Conservation (phyloP, 2,113 vertebrate species). For the Trichechus manatus region DNA sequence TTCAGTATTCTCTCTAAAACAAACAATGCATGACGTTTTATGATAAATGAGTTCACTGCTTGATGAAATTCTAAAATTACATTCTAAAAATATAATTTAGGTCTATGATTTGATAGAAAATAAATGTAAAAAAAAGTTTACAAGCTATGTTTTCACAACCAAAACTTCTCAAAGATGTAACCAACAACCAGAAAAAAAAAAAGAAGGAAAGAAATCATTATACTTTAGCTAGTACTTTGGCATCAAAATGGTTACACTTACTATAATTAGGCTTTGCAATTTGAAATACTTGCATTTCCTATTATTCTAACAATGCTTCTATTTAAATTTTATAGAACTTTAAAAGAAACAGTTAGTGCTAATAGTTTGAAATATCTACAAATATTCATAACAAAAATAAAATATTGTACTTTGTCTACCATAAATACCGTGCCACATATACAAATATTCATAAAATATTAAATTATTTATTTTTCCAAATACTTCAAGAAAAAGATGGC, state of each 20-base stretch:
- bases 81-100: slow-evolving; percentile 70
- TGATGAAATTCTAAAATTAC: slow-evolving; percentile 73
- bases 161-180: slow-evolving; percentile 54
- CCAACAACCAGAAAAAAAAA: background rate
- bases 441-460: slow-evolving; percentile 44
- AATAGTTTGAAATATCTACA: background rate
- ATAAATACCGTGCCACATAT: background rate
- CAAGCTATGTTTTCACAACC: slow-evolving; percentile 47
- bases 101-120: slow-evolving; percentile 60
- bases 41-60: slow-evolving; percentile 57
- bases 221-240: slow-evolving; percentile 1
- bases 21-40: slow-evolving; percentile 60
- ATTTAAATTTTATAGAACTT: slow-evolving; percentile 43
- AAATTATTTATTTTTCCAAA: slow-evolving; percentile 36
- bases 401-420: background rate
- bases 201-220: background rate
- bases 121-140: slow-evolving; percentile 29
- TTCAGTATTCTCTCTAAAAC: slow-evolving; percentile 66
- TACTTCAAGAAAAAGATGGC: background rate
- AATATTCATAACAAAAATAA: slow-evolving; percentile 33
- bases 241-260: slow-evolving; percentile 8
- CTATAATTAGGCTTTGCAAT: slow-evolving; percentile 26
- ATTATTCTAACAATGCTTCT: slow-evolving; percentile 23
- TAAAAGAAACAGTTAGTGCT: background rate
- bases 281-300: slow-evolving; percentile 49